phyloP scores from a whole-genome alignment of 2,797 vertebrate species.

The Micromesistius poutassou region DNA sequence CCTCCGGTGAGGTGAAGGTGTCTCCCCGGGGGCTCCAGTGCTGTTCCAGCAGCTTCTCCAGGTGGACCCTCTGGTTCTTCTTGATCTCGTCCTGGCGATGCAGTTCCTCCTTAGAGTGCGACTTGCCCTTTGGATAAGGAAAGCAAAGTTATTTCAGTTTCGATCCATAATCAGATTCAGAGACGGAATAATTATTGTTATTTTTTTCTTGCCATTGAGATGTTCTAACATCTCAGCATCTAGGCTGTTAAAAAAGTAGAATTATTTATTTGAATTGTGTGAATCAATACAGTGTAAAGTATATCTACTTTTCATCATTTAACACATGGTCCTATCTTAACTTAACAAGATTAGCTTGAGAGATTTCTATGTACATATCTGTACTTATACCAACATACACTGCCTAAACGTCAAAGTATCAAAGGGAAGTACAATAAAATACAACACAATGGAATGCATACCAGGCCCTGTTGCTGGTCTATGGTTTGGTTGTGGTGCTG shows the following conservation, averaged over 20 bases:
- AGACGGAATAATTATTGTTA: not conserved
- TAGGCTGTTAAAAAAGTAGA: not conserved
- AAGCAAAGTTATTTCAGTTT: not conserved
- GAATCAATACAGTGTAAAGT: not conserved
- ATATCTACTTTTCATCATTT: not conserved
- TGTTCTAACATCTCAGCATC: no score
- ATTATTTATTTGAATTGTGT: not conserved
- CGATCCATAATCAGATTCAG: not conserved
- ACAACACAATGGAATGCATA: constrained; percentile 2
- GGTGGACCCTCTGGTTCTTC: constrained; percentile 67
- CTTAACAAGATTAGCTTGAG: not conserved
- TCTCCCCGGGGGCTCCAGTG: constrained; percentile 66
- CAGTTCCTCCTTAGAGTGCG: constrained; percentile 71
- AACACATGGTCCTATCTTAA: not conserved
- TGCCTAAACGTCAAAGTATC: not conserved
- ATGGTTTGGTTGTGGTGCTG: constrained; percentile 62
- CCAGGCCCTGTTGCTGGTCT: constrained; percentile 47
- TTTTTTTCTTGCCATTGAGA: no score
- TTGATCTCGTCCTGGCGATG: constrained; percentile 76
- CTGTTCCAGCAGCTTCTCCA: constrained; percentile 70
- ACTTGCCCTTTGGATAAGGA: constrained; percentile 49
- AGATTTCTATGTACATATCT: not conserved
- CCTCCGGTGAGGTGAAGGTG: constrained; percentile 50
- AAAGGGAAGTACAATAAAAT: not conserved
- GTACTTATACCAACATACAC: not conserved